Conservation (phyloP, 2,797 vertebrate species). For the Margarornis squamiger region DNA sequence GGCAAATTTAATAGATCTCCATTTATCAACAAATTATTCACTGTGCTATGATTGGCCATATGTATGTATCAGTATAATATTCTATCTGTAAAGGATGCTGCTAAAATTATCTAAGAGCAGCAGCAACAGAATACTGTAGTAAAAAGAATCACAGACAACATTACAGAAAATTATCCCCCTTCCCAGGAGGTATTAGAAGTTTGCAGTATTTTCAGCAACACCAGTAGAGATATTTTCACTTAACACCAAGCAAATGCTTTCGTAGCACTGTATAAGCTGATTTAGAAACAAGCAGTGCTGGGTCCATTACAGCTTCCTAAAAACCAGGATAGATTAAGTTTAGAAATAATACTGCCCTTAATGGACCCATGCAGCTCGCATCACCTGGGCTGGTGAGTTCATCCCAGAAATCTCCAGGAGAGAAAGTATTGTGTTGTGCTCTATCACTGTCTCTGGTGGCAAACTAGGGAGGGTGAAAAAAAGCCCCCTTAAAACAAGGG, state of each 20-base stretch:
- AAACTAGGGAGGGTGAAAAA: accelerated
- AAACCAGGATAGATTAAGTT: neutral
- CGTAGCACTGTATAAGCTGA: neutral
- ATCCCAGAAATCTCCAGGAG: neutral
- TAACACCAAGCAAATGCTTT: neutral
- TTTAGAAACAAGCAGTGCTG: neutral
- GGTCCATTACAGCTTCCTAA: neutral
- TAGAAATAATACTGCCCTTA: neutral
- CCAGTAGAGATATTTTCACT: neutral
- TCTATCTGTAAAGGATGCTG: neutral
- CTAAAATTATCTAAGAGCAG: neutral
- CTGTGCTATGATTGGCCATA: neutral
- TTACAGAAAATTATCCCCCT: neutral
- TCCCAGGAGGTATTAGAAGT: neutral
- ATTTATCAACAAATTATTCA: neutral
- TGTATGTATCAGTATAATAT: neutral
- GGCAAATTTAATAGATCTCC: neutral
- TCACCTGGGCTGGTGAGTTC: neutral
- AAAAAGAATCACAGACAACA: neutral
- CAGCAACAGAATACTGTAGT: neutral
- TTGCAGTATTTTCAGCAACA: neutral
- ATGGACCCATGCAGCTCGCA: accelerated
- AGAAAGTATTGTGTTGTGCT: neutral
- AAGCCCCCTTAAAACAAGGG: neutral
- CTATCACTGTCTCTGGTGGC: no score